Percentiles rank a stretch among this genome's conserved stretches.
phyloP scores from a whole-genome alignment of 2,113 vertebrate genomes.

The Calidris pugnax region DNA sequence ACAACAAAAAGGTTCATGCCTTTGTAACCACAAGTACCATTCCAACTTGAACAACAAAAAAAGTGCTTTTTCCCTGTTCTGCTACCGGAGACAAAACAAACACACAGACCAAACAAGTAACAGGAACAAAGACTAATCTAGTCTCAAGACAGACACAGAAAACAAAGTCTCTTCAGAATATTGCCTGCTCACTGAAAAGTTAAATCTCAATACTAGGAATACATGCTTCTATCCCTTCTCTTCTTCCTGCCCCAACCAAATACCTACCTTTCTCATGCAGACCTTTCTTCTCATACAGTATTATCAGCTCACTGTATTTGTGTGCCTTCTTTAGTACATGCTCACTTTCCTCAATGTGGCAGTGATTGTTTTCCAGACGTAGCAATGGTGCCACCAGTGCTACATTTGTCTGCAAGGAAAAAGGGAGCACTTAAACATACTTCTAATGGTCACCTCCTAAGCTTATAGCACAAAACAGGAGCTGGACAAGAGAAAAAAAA shows the following conservation, averaged over 20 bases:
- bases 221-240: background rate
- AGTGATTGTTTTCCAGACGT: constrained; percentile 97
- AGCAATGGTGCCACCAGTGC: constrained; percentile 93
- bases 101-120: background rate
- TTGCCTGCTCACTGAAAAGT: background rate
- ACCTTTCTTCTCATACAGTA: constrained; percentile 98
- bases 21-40: background rate
- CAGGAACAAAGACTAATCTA: background rate
- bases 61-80: background rate
- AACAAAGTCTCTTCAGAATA: background rate
- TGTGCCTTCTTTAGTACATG: constrained; percentile 96
- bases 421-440: background rate
- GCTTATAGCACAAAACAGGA: background rate
- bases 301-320: constrained; percentile 98
- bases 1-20: background rate
- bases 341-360: constrained; percentile 97
- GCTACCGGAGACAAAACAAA: background rate
- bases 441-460: background rate
- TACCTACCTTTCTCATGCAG: constrained; percentile 92
- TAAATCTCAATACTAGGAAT: background rate
- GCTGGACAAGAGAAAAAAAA: background rate
- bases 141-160: background rate
- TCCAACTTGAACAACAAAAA: background rate
- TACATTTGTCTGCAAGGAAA: constrained; percentile 87
- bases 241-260: background rate